These are phyloP conservation scores for Neoascia interrupta DNA, from an alignment of 2,888 invertebrate species.

Conservation along the genomic window DNA sequence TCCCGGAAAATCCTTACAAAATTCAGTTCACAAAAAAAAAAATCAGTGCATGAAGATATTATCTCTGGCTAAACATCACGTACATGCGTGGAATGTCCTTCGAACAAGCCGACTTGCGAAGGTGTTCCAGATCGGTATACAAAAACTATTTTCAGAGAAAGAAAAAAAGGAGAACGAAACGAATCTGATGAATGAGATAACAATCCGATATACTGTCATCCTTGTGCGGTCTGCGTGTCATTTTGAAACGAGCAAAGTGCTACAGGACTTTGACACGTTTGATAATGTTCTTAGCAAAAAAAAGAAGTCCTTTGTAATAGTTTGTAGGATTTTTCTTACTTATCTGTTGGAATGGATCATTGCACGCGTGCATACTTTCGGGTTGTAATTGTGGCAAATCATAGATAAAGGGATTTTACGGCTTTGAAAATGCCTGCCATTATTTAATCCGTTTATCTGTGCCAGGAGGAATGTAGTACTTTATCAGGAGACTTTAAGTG, in stretches of 20 bases:
- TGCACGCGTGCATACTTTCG: constrained; percentile 30
- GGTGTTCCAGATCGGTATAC: constrained; percentile 23
- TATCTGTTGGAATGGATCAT: constrained; percentile 25
- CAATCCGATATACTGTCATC: constrained; percentile 48
- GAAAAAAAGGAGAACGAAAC: constrained; percentile 22
- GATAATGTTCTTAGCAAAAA: background rate
- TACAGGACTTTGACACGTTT: constrained; percentile 46
- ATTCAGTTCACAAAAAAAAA: constrained; percentile 8
- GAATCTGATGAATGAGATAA: constrained; percentile 37
- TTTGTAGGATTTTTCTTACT: constrained; percentile 5
- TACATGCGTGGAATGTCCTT: constrained; percentile 23
- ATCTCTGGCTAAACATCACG: constrained; percentile 46
- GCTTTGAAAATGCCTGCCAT: constrained; percentile 31
- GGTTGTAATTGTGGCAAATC: constrained; percentile 11
- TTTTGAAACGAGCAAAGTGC: constrained; percentile 17
- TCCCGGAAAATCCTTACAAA: constrained; percentile 27
- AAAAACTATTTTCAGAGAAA: background rate
- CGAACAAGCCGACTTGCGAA: constrained; percentile 19
- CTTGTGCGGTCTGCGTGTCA: constrained; percentile 60
- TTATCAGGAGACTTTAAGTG: too few species aligned
- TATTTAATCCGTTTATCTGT: constrained; percentile 49
- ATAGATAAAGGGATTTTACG: constrained; percentile 42
- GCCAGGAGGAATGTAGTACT: constrained; percentile 3
- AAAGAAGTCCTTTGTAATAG: constrained; percentile 5
- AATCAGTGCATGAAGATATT: constrained; percentile 26